Percentiles rank a stretch among this genome's conserved stretches.
Conservation (phyloP, 2,888 invertebrate genomes). For the Fragum sueziense region DNA sequence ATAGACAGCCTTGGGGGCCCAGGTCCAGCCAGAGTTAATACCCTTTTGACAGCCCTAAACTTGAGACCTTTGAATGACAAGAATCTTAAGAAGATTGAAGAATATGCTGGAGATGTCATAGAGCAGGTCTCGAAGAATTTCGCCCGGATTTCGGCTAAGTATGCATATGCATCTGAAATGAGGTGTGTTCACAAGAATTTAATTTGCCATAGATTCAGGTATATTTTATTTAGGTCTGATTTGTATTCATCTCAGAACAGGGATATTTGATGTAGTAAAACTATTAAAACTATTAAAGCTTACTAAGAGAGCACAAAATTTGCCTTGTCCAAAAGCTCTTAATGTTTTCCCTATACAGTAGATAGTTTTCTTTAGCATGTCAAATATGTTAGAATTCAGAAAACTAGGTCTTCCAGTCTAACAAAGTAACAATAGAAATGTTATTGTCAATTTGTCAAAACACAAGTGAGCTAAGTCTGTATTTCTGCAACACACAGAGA, state of each 20-base stretch:
- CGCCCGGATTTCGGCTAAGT: not conserved
- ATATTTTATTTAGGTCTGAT: not conserved
- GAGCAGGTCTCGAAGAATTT: not conserved
- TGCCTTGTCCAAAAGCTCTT: not conserved
- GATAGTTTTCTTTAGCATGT: no score
- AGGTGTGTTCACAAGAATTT: not conserved
- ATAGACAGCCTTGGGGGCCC: conserved; percentile 20
- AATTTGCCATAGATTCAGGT: not conserved
- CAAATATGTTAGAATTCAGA: no score
- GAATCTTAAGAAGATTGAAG: conserved; percentile 12
- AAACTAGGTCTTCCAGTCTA: no score
- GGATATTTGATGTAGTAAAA: not conserved
- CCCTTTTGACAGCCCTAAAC: conserved; percentile 10
- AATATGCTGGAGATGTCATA: conserved; percentile 7
- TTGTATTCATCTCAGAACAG: no score
- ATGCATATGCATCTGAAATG: conserved; percentile 4
- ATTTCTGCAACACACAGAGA: not conserved
- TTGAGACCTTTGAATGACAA: not conserved
- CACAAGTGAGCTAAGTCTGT: not conserved
- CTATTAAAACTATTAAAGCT: not conserved
- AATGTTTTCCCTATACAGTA: not conserved
- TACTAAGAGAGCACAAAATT: not conserved
- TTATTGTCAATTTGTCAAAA: no score
- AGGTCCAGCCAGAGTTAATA: conserved; percentile 10
- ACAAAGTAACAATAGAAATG: no score